Percentiles rank a stretch among this genome's conserved stretches.
Conservation (phyloP, 2,797 vertebrate species). For the Platalea minor region DNA sequence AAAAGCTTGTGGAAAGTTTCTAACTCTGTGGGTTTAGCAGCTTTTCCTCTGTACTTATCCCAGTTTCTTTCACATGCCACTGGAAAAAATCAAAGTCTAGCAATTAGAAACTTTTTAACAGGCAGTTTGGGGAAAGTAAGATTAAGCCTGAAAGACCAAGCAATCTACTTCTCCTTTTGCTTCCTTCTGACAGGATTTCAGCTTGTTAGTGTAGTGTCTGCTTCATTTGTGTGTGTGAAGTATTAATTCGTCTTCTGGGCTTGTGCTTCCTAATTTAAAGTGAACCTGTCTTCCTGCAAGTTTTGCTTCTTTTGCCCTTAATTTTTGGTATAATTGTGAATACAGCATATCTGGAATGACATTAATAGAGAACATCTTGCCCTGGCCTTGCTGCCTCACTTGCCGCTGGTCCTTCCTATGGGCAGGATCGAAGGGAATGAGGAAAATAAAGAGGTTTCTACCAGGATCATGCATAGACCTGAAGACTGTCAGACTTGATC, state of each 20-base stretch:
- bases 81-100: not conserved
- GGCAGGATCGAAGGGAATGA: not conserved
- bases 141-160: not conserved
- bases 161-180: not conserved
- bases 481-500: not conserved
- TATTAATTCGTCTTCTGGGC: not conserved
- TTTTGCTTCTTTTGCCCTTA: not conserved
- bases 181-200: not conserved
- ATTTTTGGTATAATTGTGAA: not conserved
- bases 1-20: constrained; percentile 13
- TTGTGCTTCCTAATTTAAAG: not conserved
- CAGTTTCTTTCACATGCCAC: not conserved
- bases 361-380: not conserved
- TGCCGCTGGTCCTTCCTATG: not conserved
- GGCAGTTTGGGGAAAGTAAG: not conserved
- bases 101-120: constrained; percentile 38
- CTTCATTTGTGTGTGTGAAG: not conserved
- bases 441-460: not conserved
- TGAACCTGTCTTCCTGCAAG: not conserved
- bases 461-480: not conserved
- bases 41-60: not conserved
- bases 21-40: constrained; percentile 14
- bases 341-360: not conserved
- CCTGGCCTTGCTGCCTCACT: not conserved
- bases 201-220: not conserved